A percentile compares a stretch with the other conserved stretches of the same genome.
Conservation (phyloP, 2,797 vertebrate species). For the Paguma larvata region DNA sequence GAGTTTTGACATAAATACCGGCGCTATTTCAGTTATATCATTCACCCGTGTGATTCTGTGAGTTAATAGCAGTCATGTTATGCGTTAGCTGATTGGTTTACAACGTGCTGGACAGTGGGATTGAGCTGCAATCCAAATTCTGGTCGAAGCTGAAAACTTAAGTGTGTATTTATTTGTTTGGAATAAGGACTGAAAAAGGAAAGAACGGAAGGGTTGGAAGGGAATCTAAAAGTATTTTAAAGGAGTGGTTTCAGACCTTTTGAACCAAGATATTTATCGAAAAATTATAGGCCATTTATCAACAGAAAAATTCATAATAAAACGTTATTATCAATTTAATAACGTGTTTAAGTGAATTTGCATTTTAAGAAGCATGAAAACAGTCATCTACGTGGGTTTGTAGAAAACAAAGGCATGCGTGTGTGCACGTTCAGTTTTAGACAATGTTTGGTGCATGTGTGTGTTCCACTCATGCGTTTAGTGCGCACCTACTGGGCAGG, state of each 20-base stretch:
- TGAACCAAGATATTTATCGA: background rate
- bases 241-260: background rate
- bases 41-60: background rate
- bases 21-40: background rate
- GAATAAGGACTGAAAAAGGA: background rate
- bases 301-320: background rate
- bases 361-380: conserved; percentile 16
- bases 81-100: background rate
- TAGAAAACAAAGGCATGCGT: background rate
- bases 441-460: background rate
- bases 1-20: background rate
- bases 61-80: background rate
- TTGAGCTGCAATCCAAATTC: background rate
- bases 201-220: background rate
- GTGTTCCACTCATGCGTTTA: background rate
- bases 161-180: background rate
- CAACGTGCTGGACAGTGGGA: background rate
- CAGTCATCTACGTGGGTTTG: background rate
- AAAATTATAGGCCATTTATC: background rate
- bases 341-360: background rate
- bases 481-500: background rate
- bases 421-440: background rate
- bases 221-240: background rate
- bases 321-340: background rate
- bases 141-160: background rate